phyloP scores from a whole-genome alignment of 2,888 invertebrate genomes.

The Hirtodrosophila histrioides region DNA sequence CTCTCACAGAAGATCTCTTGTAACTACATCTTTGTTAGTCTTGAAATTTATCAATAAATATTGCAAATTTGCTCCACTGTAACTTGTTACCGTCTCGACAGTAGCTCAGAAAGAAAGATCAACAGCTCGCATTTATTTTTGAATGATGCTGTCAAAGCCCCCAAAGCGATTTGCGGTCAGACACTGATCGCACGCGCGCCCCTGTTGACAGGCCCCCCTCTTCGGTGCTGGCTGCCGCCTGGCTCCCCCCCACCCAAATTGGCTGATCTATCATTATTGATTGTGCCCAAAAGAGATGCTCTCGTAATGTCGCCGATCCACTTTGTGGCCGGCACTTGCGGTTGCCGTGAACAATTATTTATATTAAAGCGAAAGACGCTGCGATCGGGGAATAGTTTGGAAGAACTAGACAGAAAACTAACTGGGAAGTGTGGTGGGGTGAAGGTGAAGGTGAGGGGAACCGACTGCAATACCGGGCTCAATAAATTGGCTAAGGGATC shows the following conservation, averaged over 20 bases:
- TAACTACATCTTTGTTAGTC: not conserved
- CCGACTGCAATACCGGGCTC: slow-evolving; percentile 6
- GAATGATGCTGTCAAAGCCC: slow-evolving; percentile 79
- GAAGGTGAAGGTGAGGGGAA: no score
- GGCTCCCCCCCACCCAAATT: slow-evolving; percentile 8
- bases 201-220: slow-evolving; percentile 42
- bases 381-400: slow-evolving; percentile 21
- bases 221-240: not conserved
- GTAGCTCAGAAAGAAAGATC: slow-evolving; percentile 21
- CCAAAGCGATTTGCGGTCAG: slow-evolving; percentile 76
- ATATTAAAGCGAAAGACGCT: slow-evolving; percentile 61
- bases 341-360: slow-evolving; percentile 72
- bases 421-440: not conserved
- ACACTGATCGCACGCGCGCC: slow-evolving; percentile 73
- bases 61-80: slow-evolving; percentile 33
- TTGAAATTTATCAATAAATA: not conserved
- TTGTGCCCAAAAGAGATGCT: slow-evolving; percentile 76
- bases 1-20: no score
- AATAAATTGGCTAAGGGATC: slow-evolving; percentile 25
- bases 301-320: slow-evolving; percentile 27
- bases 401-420: slow-evolving; percentile 16
- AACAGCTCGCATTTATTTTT: slow-evolving; percentile 52
- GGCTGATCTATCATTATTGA: slow-evolving; percentile 79
- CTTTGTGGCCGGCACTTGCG: slow-evolving; percentile 53
- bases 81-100: slow-evolving; percentile 7